Conservation (phyloP, 2,888 invertebrate genomes). For the Capitulum mitella region DNA sequence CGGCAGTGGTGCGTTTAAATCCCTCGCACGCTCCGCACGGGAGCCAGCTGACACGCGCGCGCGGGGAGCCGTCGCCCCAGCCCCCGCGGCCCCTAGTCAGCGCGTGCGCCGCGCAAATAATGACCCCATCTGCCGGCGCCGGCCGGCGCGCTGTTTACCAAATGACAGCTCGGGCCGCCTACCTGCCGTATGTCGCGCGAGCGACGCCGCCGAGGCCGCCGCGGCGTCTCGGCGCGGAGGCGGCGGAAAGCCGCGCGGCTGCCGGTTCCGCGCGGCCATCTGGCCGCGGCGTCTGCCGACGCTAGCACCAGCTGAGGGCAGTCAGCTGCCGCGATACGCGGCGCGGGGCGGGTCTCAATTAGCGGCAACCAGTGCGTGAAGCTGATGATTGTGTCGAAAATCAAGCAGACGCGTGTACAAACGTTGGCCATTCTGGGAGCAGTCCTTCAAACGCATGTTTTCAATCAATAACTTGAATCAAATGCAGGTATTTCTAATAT, state of each 20-base stretch:
- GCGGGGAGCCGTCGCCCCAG: neutral
- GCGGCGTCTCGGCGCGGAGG: neutral
- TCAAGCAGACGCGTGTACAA: too few relatives aligned
- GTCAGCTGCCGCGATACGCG: too few relatives aligned
- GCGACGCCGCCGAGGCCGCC: neutral
- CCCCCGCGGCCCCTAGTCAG: neutral
- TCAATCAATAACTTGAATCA: too few relatives aligned
- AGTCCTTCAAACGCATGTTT: too few relatives aligned
- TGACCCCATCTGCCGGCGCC: neutral
- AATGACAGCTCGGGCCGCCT: neutral
- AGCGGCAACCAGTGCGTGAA: too few relatives aligned
- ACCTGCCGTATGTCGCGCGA: neutral
- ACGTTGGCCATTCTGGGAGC: too few relatives aligned
- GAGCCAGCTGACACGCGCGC: neutral
- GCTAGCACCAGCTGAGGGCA: too few relatives aligned
- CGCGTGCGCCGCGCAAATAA: neutral
- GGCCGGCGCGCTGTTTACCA: neutral
- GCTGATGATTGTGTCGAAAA: too few relatives aligned
- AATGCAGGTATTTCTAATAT: too few relatives aligned
- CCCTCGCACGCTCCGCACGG: neutral
- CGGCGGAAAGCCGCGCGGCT: neutral
- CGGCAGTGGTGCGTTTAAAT: neutral
- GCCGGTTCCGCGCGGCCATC: neutral
- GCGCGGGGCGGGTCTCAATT: too few relatives aligned
- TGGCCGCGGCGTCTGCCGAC: neutral